phyloP scores from a whole-genome alignment of 2,797 vertebrate genomes.

The Cryptoprocta ferox region DNA sequence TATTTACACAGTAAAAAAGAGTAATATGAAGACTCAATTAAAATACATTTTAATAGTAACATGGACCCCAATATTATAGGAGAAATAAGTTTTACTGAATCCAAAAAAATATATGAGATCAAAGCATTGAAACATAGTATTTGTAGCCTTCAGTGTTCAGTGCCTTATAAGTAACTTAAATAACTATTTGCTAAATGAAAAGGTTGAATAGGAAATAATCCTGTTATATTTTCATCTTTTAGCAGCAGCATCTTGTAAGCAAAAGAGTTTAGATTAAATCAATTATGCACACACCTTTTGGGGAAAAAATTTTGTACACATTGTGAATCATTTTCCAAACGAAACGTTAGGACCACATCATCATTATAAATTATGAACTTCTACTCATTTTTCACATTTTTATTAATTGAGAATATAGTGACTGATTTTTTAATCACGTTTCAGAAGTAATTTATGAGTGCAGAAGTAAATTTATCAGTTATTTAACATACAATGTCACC shows the following conservation, averaged over 20 bases:
- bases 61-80: neutral
- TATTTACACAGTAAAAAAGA: neutral
- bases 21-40: neutral
- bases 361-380: constrained; percentile 55
- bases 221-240: neutral
- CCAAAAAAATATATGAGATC: neutral
- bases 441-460: constrained; percentile 82
- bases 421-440: constrained; percentile 74
- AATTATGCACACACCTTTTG: neutral
- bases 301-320: neutral
- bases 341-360: neutral
- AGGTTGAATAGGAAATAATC: neutral
- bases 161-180: neutral
- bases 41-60: neutral
- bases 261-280: neutral
- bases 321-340: neutral
- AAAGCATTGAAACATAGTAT: neutral
- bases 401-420: constrained; percentile 70
- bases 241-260: neutral
- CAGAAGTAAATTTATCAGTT: neutral
- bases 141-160: neutral
- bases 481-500: constrained; percentile 78
- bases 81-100: neutral
- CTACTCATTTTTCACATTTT: constrained; percentile 60
- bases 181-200: neutral